phyloP scores from a whole-genome alignment of 2,797 vertebrate genomes.

The Sphenodon punctatus region DNA sequence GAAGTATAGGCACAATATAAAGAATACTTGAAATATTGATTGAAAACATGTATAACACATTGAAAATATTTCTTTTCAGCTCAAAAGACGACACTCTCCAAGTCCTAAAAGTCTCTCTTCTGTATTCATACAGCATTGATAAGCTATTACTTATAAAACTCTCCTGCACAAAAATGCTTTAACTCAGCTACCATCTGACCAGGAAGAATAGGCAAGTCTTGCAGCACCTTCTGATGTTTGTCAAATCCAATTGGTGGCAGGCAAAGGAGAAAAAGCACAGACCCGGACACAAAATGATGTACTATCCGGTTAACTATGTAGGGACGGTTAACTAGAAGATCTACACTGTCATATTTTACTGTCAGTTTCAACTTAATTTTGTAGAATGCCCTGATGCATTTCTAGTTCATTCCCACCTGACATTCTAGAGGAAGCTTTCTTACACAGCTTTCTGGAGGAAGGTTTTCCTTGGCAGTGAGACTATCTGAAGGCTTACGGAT shows the following conservation, averaged over 20 bases:
- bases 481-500: conserved; percentile 56
- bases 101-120: background rate
- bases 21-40: background rate
- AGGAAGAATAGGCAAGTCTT: background rate
- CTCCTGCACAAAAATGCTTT: background rate
- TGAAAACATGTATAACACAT: background rate
- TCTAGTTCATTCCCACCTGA: no score
- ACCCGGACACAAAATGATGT: background rate
- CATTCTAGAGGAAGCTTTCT: conserved; percentile 11
- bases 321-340: no score
- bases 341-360: no score
- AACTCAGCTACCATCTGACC: background rate
- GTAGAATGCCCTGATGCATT: no score
- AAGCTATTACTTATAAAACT: no score
- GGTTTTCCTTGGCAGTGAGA: conserved; percentile 46
- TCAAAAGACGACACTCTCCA: background rate
- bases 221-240: background rate
- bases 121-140: no score
- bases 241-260: rapidly evolving
- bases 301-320: no score
- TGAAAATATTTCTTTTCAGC: background rate
- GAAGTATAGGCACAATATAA: background rate
- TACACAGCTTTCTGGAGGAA: conserved; percentile 66
- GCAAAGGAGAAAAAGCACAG: background rate
- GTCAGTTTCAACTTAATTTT: no score